These are phyloP conservation scores for Rotaria socialis DNA, from an alignment of 2,888 invertebrate genomes.

Conservation along the genomic window DNA sequence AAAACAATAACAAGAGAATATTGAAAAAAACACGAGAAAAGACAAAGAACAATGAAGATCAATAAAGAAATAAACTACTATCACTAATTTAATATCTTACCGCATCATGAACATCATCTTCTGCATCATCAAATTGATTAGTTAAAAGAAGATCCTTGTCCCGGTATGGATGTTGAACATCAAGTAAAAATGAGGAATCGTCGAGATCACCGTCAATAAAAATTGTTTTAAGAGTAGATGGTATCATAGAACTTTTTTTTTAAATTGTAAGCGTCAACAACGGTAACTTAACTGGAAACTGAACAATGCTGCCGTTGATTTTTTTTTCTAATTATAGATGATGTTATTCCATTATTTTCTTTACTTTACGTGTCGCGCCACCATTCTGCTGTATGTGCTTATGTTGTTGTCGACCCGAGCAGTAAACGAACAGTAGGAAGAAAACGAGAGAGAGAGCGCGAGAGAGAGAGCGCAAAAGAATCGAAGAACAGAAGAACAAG, in stretches of 20 bases:
- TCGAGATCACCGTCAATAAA: conserved; percentile 1
- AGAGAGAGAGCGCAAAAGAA: background rate
- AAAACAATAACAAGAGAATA: background rate
- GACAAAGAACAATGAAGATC: background rate
- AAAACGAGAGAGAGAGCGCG: background rate
- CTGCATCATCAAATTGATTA: conserved; percentile 31
- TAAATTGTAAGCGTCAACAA: background rate
- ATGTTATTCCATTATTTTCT: conserved; percentile 16
- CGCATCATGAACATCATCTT: conserved; percentile 20
- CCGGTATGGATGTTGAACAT: background rate
- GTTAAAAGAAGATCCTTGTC: conserved; percentile 3
- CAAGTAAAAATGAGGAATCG: background rate
- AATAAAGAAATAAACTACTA: background rate
- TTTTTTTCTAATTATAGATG: background rate
- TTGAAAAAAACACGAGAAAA: background rate
- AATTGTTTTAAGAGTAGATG: conserved; percentile 11
- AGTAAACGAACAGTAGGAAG: conserved; percentile 3
- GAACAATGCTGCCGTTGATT: background rate
- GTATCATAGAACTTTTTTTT: background rate
- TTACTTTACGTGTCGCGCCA: background rate
- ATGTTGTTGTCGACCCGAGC: background rate
- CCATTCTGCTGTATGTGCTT: background rate
- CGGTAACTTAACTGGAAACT: background rate
- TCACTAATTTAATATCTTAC: background rate
- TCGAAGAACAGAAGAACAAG: background rate